Conservation (phyloP, 2,113 vertebrate genomes). For the Columba livia region DNA sequence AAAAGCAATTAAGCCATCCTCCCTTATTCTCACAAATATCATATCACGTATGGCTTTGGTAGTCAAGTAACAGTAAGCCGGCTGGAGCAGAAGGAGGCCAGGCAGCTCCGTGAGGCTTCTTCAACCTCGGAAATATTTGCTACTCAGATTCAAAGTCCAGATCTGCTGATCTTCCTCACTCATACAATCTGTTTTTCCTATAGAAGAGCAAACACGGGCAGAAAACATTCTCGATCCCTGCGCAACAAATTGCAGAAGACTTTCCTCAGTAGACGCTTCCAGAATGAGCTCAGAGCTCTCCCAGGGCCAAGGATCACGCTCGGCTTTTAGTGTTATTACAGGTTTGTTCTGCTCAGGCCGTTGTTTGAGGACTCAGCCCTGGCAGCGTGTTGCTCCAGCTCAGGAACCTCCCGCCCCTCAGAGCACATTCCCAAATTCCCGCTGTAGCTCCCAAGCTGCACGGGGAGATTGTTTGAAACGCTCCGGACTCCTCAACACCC, state of each 20-base stretch:
- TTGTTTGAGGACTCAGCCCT: background rate
- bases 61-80: background rate
- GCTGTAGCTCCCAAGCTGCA: background rate
- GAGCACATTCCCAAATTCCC: background rate
- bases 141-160: background rate
- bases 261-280: background rate
- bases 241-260: background rate
- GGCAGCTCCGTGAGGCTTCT: background rate
- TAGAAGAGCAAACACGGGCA: background rate
- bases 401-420: rapidly evolving
- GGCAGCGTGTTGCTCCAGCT: background rate
- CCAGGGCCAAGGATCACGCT: background rate
- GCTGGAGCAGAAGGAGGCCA: background rate
- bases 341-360: background rate
- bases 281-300: background rate
- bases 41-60: rapidly evolving
- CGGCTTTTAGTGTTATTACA: background rate
- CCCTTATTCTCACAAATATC: background rate
- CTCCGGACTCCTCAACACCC: rapidly evolving
- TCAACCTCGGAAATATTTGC: background rate
- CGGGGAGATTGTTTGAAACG: rapidly evolving
- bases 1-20: background rate
- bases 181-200: background rate
- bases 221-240: background rate
- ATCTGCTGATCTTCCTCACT: background rate